A percentile compares a stretch with the other conserved stretches of the same genome.
Conservation (phyloP, 1,140 invertebrate genomes). For the Diprion similis region DNA sequence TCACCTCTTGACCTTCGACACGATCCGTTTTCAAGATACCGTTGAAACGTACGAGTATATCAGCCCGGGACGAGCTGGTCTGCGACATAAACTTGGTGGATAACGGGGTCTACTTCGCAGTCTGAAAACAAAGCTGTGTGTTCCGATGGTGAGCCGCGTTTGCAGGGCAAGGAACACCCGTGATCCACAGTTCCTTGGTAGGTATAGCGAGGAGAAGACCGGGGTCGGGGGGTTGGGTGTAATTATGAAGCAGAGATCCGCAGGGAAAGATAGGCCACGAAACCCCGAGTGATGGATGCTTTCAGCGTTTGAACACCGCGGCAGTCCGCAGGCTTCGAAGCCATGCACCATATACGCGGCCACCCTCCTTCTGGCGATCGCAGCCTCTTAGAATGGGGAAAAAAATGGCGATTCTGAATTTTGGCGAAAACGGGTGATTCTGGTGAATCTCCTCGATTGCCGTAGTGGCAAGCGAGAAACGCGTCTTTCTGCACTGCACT, state of each 20-base stretch:
- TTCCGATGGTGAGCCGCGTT: not conserved
- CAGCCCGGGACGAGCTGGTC: not conserved
- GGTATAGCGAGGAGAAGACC: not conserved
- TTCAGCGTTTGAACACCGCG: conserved; percentile 59
- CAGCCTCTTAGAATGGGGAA: no score
- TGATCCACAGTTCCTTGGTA: not conserved
- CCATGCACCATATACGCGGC: no score
- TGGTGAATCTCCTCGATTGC: not conserved
- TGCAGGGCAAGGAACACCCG: not conserved
- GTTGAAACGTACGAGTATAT: not conserved
- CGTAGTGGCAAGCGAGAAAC: not conserved
- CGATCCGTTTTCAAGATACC: not conserved
- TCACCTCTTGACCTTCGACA: not conserved
- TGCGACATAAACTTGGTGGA: not conserved
- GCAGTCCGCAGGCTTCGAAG: conserved; percentile 37
- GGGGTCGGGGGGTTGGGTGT: conserved; percentile 41
- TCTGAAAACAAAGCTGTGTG: not conserved
- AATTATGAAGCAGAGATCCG: conserved; percentile 61
- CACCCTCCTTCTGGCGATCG: no score
- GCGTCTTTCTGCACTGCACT: conserved; percentile 18
- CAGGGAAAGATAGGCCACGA: conserved; percentile 53
- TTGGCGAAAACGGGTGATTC: conserved; percentile 1
- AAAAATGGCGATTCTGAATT: conserved; percentile 17
- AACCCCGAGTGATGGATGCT: conserved; percentile 61
- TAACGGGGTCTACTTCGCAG: not conserved